Percentiles rank a stretch among this genome's conserved stretches.
Evolutionary conservation across 2,113 vertebrate genomes (phyloP).

Genomic region (Archocentrus centrarchus): DNA sequence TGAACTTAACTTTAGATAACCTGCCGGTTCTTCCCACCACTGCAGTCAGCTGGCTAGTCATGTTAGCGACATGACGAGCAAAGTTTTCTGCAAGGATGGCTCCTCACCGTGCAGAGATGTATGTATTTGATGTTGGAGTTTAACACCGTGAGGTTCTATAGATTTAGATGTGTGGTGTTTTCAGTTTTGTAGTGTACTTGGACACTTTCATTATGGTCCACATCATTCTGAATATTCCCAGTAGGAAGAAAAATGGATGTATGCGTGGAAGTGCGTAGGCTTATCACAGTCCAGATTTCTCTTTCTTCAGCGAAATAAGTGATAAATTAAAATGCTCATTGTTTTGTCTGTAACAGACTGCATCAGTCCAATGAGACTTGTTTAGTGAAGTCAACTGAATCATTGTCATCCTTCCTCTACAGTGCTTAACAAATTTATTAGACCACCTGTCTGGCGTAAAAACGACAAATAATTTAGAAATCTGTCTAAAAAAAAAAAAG

Average conservation of each 20-base stretch:
- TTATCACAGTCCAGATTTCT: not conserved
- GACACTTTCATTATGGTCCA: not conserved
- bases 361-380: not conserved
- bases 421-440: not conserved
- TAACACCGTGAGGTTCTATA: not conserved
- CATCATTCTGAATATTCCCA: not conserved
- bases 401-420: not conserved
- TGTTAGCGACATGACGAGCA: constrained; percentile 55
- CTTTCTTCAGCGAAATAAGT: not conserved
- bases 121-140: not conserved
- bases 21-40: not conserved
- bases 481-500: not conserved
- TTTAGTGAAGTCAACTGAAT: not conserved
- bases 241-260: not conserved
- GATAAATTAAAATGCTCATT: not conserved
- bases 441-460: not conserved
- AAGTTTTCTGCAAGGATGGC: constrained; percentile 54
- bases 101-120: not conserved
- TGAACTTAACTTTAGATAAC: not conserved
- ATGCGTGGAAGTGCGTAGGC: not conserved
- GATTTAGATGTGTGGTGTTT: not conserved
- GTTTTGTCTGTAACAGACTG: not conserved
- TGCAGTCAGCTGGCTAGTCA: constrained; percentile 46
- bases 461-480: not conserved
- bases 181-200: not conserved